Conservation (phyloP, 1,140 invertebrate species). For the Adelges cooleyi region DNA sequence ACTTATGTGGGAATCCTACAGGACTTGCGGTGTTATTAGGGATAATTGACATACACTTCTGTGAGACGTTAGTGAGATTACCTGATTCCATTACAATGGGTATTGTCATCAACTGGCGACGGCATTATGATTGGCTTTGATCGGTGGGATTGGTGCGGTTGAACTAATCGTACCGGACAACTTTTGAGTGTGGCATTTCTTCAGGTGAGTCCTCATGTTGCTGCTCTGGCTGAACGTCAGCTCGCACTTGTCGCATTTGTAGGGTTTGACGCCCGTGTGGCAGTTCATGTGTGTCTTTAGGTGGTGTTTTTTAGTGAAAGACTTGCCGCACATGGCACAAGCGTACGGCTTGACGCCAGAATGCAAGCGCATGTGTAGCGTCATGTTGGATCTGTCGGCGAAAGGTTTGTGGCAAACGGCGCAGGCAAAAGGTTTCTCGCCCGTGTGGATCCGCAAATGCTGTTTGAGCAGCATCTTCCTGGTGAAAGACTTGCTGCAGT, state of each 20-base stretch:
- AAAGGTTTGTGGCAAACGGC: slow-evolving; percentile 59
- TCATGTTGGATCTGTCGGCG: slow-evolving; percentile 72
- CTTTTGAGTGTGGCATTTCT: slow-evolving; percentile 33
- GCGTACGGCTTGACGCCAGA: slow-evolving; percentile 76
- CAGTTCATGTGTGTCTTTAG: slow-evolving; percentile 54
- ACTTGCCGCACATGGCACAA: slow-evolving; percentile 69
- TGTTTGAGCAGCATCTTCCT: slow-evolving; percentile 68
- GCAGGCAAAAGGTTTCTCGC: slow-evolving; percentile 63
- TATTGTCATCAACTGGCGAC: too few relatives aligned
- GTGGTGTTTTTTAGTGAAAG: slow-evolving; percentile 76
- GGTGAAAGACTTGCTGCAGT: slow-evolving; percentile 77
- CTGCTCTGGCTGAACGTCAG: slow-evolving; percentile 43
- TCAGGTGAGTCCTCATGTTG: slow-evolving; percentile 35
- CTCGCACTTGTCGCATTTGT: slow-evolving; percentile 41
- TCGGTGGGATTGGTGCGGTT: too few relatives aligned
- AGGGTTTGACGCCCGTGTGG: slow-evolving; percentile 46
- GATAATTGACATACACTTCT: too few relatives aligned
- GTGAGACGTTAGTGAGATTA: too few relatives aligned
- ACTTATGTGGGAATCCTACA: too few relatives aligned
- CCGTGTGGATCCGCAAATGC: slow-evolving; percentile 62
- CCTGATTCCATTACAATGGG: too few relatives aligned
- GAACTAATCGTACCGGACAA: too few relatives aligned
- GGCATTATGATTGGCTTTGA: too few relatives aligned
- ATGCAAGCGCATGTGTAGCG: slow-evolving; percentile 61
- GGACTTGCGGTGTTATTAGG: too few relatives aligned